phyloP scores from a whole-genome alignment of 2,113 vertebrate species.

The Cyanistes caeruleus region DNA sequence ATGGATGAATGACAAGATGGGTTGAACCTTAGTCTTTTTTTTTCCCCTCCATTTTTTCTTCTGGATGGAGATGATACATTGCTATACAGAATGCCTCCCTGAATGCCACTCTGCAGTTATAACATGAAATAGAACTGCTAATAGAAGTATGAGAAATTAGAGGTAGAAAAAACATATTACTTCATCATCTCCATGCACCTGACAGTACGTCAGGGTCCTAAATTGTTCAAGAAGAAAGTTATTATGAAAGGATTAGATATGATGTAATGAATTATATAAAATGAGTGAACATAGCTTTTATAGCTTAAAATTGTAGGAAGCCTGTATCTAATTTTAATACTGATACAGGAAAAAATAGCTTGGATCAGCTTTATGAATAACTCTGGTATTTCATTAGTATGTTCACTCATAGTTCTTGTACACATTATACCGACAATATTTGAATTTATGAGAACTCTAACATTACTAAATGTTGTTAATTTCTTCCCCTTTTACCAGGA shows the following conservation, averaged over 20 bases:
- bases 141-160: slow-evolving; percentile 51
- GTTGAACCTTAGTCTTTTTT: slow-evolving; percentile 16
- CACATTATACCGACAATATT: neutral
- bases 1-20: slow-evolving; percentile 42
- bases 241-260: slow-evolving; percentile 13
- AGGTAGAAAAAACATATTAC: slow-evolving; percentile 31
- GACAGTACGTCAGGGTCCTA: neutral
- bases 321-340: neutral
- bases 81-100: slow-evolving; percentile 32
- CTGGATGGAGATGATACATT: slow-evolving; percentile 36
- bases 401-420: neutral
- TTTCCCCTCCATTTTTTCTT: slow-evolving; percentile 12
- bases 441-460: neutral
- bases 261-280: slow-evolving; percentile 9
- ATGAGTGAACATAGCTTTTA: neutral
- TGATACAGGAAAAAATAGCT: neutral
- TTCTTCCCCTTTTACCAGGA: neutral
- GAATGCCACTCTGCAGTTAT: slow-evolving; percentile 56
- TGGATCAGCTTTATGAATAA: neutral
- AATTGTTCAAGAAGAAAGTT: slow-evolving; percentile 8
- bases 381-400: neutral
- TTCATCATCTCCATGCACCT: neutral
- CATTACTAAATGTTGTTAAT: neutral
- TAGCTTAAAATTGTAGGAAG: neutral
- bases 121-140: slow-evolving; percentile 60